These are phyloP conservation scores for Fistularia tabacaria DNA, from an alignment of 2,797 vertebrate species.

Conservation along the genomic window DNA sequence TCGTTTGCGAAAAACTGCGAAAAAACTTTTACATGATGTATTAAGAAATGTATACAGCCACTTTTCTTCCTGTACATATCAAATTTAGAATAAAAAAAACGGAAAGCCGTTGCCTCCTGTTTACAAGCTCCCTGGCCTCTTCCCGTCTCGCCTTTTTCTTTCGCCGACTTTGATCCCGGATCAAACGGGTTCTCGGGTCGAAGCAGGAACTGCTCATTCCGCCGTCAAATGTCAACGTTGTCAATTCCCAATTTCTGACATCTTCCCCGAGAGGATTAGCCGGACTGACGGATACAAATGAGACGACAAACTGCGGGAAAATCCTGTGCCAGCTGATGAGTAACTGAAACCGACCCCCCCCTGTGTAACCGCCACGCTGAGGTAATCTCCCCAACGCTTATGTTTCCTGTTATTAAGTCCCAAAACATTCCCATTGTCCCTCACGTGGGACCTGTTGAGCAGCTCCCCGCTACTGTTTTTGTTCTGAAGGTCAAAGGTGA, in stretches of 20 bases:
- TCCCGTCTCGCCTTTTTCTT: neutral
- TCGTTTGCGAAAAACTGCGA: constrained; percentile 21
- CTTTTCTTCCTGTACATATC: constrained; percentile 67
- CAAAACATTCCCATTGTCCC: constrained; percentile 33
- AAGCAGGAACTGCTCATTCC: constrained; percentile 3
- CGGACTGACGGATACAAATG: constrained; percentile 7
- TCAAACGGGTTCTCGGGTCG: constrained; percentile 11
- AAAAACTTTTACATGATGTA: constrained; percentile 65
- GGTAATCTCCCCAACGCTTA: constrained; percentile 21
- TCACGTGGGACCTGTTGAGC: constrained; percentile 14
- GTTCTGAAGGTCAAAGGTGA: constrained; percentile 41
- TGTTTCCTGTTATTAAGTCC: constrained; percentile 55
- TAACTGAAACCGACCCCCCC: neutral
- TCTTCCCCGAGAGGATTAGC: constrained; percentile 10
- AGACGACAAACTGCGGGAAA: neutral
- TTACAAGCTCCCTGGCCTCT: constrained; percentile 32
- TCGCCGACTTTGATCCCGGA: constrained; percentile 4
- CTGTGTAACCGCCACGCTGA: constrained; percentile 6
- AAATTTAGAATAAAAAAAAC: constrained; percentile 57
- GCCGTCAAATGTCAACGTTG: constrained; percentile 23
- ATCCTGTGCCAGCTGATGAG: no score
- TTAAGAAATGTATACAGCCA: constrained; percentile 55
- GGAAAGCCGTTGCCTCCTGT: constrained; percentile 60
- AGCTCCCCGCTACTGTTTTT: no score
- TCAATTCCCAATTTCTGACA: constrained; percentile 1